Percentiles rank a stretch among this genome's conserved stretches.
These are phyloP conservation scores for Leucozona laternaria DNA, from an alignment of 2,888 invertebrate species.

Conservation along the genomic window DNA sequence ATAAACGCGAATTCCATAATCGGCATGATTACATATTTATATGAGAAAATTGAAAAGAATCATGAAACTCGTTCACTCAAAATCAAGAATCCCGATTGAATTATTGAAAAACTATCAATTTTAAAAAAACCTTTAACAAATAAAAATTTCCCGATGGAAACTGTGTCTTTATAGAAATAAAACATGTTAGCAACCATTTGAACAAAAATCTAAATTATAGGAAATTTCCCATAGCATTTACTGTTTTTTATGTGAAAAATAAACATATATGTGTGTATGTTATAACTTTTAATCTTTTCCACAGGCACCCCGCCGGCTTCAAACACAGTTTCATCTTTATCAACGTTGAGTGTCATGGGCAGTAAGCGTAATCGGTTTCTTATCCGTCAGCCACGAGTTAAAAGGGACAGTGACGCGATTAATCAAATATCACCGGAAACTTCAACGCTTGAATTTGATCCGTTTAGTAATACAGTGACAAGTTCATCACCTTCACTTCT, in stretches of 20 bases:
- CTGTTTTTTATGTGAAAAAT: background rate
- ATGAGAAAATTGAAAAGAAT: too few relatives aligned
- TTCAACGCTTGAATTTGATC: conserved; percentile 79
- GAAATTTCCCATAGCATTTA: too few relatives aligned
- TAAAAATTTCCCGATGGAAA: background rate
- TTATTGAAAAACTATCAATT: too few relatives aligned
- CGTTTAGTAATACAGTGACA: conserved; percentile 77
- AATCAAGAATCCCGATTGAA: too few relatives aligned
- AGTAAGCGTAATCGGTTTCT: conserved; percentile 87
- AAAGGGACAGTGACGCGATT: conserved; percentile 86
- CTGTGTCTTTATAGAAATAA: too few relatives aligned
- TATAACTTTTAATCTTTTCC: background rate
- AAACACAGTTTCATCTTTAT: conserved; percentile 60
- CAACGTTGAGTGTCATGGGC: conserved; percentile 83
- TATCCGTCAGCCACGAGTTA: conserved; percentile 88
- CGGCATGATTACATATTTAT: too few relatives aligned
- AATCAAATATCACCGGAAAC: conserved; percentile 82
- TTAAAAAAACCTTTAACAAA: too few relatives aligned
- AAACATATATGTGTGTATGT: too few relatives aligned
- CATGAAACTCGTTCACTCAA: too few relatives aligned
- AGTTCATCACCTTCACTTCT: conserved; percentile 78
- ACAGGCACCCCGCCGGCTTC: conserved; percentile 62
- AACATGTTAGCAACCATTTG: too few relatives aligned
- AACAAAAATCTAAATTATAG: too few relatives aligned
- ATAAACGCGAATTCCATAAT: too few relatives aligned